A percentile compares a stretch with the other conserved stretches of the same genome.
Evolutionary conservation across 2,113 vertebrate genomes (phyloP).

Genomic region (Gallinago paraguaiae): DNA sequence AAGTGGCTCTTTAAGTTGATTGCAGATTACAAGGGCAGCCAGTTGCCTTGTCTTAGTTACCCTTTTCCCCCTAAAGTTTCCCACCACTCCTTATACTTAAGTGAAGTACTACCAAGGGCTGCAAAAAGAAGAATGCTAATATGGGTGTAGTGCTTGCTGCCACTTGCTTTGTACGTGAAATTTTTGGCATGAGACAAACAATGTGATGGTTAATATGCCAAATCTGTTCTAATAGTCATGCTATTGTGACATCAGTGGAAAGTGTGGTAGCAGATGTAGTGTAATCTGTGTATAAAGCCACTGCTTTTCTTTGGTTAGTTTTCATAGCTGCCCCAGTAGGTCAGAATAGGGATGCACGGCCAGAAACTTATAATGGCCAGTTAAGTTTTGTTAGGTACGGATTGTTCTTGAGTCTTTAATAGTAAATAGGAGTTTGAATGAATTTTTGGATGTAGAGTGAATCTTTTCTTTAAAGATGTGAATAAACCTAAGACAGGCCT

Average conservation of each 20-base stretch:
- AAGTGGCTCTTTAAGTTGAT: conserved; percentile 35
- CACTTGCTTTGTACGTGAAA: not conserved
- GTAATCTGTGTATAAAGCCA: not conserved
- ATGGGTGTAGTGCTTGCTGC: not conserved
- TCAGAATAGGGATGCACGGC: not conserved
- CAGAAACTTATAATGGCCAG: not conserved
- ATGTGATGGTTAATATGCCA: not conserved
- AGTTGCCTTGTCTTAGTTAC: conserved; percentile 17
- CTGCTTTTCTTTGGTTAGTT: not conserved
- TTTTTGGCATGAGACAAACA: not conserved
- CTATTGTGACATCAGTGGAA: not conserved
- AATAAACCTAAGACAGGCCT: not conserved
- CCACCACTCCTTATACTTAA: not conserved
- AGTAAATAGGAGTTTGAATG: not conserved
- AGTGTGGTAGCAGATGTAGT: not conserved
- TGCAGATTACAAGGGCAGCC: not conserved
- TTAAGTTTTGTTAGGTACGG: not conserved
- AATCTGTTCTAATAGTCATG: not conserved
- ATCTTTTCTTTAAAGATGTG: not conserved
- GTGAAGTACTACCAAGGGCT: not conserved
- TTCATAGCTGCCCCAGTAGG: fast-evolving
- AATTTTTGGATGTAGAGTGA: not conserved
- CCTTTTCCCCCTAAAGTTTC: conserved; percentile 19
- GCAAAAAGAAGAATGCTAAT: not conserved
- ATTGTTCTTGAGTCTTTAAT: not conserved